phyloP scores from a whole-genome alignment of 1,140 invertebrate species.

The Drosophila parvula region DNA sequence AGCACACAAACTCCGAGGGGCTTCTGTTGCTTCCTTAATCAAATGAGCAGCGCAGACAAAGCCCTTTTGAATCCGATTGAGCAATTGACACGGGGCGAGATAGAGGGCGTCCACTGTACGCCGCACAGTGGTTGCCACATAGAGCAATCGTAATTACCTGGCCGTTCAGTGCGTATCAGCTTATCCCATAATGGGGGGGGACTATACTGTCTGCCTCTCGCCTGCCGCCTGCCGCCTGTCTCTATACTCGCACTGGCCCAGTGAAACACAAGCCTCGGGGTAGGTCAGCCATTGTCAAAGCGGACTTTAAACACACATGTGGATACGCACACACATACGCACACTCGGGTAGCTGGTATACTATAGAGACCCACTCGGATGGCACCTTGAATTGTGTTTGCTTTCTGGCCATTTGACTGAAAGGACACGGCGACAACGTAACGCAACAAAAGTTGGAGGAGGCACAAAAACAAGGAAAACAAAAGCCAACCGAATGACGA shows the following conservation, averaged over 20 bases:
- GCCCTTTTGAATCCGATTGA: constrained; percentile 11
- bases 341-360: neutral
- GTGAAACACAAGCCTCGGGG: constrained; percentile 24
- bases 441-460: constrained; percentile 21
- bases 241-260: constrained; percentile 1
- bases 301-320: constrained; percentile 43
- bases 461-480: constrained; percentile 8
- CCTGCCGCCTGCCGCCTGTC: too few species aligned
- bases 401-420: constrained; percentile 57
- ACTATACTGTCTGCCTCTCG: neutral
- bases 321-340: constrained; percentile 18
- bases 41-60: constrained; percentile 29
- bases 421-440: constrained; percentile 55
- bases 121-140: constrained; percentile 24
- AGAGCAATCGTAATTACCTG: constrained; percentile 24
- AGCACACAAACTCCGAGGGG: neutral
- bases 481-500: constrained; percentile 3
- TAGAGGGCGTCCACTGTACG: neutral
- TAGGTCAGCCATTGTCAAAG: constrained; percentile 29
- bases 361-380: neutral
- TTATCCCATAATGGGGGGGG: constrained; percentile 27
- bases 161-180: constrained; percentile 32
- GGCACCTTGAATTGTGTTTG: constrained; percentile 58
- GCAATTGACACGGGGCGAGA: neutral
- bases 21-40: constrained; percentile 2